Conservation (phyloP, 2,113 vertebrate genomes). For the Phoxinus phoxinus region DNA sequence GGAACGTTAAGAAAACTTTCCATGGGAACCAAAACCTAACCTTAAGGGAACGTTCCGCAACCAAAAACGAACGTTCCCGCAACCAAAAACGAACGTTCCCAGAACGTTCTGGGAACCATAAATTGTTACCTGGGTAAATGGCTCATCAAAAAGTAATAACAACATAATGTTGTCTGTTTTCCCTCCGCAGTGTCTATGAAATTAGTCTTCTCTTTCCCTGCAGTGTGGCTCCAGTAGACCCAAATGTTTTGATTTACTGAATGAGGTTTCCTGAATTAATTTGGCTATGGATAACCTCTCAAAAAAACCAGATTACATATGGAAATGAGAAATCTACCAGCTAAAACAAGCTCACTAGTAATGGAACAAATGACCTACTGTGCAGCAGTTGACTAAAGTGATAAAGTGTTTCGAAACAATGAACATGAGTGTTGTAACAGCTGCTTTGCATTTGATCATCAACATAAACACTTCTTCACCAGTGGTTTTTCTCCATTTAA, state of each 20-base stretch:
- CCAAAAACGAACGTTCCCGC: too few species aligned
- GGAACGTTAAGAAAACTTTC: too few species aligned
- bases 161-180: neutral
- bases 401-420: neutral
- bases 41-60: too few species aligned
- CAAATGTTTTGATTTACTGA: constrained; percentile 52
- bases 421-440: constrained; percentile 1
- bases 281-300: neutral
- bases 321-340: neutral
- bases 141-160: constrained; percentile 10
- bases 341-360: neutral
- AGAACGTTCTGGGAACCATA: too few species aligned
- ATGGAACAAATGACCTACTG: constrained; percentile 1
- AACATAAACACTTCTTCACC: constrained; percentile 7
- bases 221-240: constrained; percentile 19
- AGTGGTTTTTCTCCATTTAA: neutral
- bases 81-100: too few species aligned
- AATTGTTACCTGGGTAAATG: too few species aligned
- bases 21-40: too few species aligned
- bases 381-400: constrained; percentile 39
- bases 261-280: constrained; percentile 41
- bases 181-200: neutral
- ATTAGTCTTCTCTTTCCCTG: neutral
- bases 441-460: constrained; percentile 18
- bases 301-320: neutral